These are phyloP conservation scores for Pelobates fuscus DNA, from an alignment of 2,113 vertebrate genomes.

Conservation along the genomic window DNA sequence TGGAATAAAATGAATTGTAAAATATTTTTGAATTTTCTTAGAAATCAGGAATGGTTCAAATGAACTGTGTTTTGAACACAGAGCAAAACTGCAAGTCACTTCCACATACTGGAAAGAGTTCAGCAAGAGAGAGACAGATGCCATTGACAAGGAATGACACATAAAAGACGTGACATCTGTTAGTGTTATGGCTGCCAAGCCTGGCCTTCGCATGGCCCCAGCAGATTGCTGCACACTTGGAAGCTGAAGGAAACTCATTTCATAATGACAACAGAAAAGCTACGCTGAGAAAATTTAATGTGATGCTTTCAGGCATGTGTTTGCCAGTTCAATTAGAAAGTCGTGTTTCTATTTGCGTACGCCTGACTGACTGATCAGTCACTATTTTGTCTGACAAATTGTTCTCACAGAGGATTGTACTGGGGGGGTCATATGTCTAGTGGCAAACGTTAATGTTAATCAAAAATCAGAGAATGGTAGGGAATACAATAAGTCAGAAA, in stretches of 20 bases:
- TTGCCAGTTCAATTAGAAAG: constrained; percentile 31
- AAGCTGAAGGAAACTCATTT: constrained; percentile 28
- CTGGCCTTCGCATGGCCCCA: constrained; percentile 17
- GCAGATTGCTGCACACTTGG: constrained; percentile 33
- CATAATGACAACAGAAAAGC: constrained; percentile 39
- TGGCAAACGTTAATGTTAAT: neutral
- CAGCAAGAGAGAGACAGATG: constrained; percentile 32
- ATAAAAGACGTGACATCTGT: constrained; percentile 33
- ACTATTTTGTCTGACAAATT: neutral
- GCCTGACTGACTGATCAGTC: constrained; percentile 8
- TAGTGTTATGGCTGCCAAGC: constrained; percentile 32
- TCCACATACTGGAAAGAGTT: constrained; percentile 18
- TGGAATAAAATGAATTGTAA: too few species aligned
- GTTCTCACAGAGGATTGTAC: neutral
- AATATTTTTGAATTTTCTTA: neutral
- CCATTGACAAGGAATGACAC: constrained; percentile 28
- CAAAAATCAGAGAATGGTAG: neutral
- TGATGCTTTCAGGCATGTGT: constrained; percentile 20
- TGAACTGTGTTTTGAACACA: neutral
- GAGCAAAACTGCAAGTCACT: constrained; percentile 4
- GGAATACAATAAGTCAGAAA: too few species aligned
- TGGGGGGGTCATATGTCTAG: neutral
- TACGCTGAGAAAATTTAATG: constrained; percentile 22
- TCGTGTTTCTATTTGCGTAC: constrained; percentile 5
- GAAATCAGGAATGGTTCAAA: neutral